These are phyloP conservation scores for crab-eating macaque (Macaca fascicularis) DNA, from an alignment of 2,113 vertebrate species.

Conservation along the genomic window DNA sequence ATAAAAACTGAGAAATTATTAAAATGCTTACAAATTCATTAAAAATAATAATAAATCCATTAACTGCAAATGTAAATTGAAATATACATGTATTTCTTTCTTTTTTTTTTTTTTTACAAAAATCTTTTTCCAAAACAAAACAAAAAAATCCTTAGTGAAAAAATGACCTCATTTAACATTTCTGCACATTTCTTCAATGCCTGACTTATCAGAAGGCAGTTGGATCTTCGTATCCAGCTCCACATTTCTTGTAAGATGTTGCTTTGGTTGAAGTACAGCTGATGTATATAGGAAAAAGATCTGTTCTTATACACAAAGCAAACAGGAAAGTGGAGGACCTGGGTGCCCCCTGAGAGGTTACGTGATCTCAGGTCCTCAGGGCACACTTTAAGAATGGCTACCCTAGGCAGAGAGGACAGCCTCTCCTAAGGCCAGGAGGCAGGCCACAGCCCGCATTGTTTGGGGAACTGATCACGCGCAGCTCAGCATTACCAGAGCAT, in stretches of 20 bases:
- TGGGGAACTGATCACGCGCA: neutral
- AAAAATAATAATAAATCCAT: neutral
- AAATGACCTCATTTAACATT: neutral
- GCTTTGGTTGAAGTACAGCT: neutral
- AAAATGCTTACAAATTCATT: neutral
- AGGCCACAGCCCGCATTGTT: rapidly evolving
- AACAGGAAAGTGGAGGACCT: neutral
- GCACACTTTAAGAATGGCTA: neutral
- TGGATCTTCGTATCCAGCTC: rapidly evolving
- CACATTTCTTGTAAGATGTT: rapidly evolving
- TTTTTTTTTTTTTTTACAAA: neutral
- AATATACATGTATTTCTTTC: neutral
- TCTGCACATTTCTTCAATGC: neutral
- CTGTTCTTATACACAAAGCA: no score
- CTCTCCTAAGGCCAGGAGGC: neutral
- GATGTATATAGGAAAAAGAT: neutral
- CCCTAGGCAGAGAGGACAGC: neutral
- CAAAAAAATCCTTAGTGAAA: neutral
- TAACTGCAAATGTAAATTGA: neutral
- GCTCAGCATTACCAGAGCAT: neutral
- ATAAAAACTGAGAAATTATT: neutral
- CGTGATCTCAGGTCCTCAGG: rapidly evolving
- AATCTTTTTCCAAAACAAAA: neutral
- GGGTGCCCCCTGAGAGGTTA: rapidly evolving
- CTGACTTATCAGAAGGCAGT: no score